phyloP scores from a whole-genome alignment of 2,888 invertebrate species.

The Gibbula magus region DNA sequence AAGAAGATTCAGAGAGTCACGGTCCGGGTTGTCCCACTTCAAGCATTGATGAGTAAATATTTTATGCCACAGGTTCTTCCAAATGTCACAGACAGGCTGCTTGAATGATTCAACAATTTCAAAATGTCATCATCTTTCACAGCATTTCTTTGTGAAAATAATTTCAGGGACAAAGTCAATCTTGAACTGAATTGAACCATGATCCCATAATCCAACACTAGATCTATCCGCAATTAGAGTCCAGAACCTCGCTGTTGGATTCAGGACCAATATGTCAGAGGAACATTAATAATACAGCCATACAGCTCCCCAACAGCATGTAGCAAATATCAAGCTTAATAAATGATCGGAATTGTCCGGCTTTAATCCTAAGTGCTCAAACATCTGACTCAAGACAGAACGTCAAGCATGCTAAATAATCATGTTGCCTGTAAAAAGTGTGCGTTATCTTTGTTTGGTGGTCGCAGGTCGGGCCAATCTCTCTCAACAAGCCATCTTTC shows the following conservation, averaged over 20 bases:
- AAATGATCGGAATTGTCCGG: slow-evolving; percentile 4
- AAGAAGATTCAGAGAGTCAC: background rate
- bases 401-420: background rate
- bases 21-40: background rate
- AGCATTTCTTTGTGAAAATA: background rate
- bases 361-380: slow-evolving; percentile 1
- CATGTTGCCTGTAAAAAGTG: background rate
- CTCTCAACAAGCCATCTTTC: background rate
- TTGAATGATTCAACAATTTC: background rate
- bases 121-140: background rate
- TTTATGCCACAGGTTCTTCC: background rate
- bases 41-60: background rate
- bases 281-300: background rate
- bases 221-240: background rate
- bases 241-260: background rate
- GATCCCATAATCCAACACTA: background rate
- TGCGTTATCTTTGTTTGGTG: slow-evolving; percentile 1
- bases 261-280: background rate
- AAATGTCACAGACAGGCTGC: background rate
- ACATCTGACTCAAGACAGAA: background rate
- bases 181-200: background rate
- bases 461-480: background rate
- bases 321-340: slow-evolving; percentile 4
- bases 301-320: background rate
- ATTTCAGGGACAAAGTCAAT: background rate